Percentiles rank a stretch among this genome's conserved stretches.
Evolutionary conservation across 2,113 vertebrate species (phyloP).

Genomic region (Scatophagus argus): DNA sequence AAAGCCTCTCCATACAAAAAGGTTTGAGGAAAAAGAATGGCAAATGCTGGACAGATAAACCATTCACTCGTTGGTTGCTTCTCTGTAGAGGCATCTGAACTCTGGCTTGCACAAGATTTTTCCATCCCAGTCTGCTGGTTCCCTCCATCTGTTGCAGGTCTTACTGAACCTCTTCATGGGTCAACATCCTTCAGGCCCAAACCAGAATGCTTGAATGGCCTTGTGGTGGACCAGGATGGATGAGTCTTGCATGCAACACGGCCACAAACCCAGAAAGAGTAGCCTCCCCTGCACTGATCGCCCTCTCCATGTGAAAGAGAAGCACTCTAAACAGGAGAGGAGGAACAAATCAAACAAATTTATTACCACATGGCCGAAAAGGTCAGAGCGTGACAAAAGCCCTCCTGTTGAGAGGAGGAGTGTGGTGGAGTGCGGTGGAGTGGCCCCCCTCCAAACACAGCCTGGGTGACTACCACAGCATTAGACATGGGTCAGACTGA

Average conservation of each 20-base stretch:
- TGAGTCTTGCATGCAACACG: slow-evolving; percentile 51
- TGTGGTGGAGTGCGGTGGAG: slow-evolving; percentile 65
- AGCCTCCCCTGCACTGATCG: slow-evolving; percentile 30
- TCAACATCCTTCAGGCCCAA: slow-evolving; percentile 55
- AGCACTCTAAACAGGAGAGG: slow-evolving; percentile 70
- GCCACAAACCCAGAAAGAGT: slow-evolving; percentile 18
- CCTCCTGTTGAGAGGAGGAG: slow-evolving; percentile 76
- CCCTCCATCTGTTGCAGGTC: slow-evolving; percentile 50
- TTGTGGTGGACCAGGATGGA: slow-evolving; percentile 41
- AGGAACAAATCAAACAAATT: slow-evolving; percentile 82
- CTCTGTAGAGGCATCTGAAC: slow-evolving; percentile 31
- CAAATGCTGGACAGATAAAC: slow-evolving; percentile 29
- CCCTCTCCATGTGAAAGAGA: slow-evolving; percentile 53
- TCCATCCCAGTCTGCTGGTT: slow-evolving; percentile 55
- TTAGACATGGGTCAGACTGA: slow-evolving; percentile 77
- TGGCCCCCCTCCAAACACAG: slow-evolving; percentile 49
- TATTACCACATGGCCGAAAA: slow-evolving; percentile 74
- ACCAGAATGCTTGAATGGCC: slow-evolving; percentile 60
- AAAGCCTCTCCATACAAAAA: slow-evolving; percentile 57
- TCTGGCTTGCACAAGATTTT: slow-evolving; percentile 50
- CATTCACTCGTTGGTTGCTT: slow-evolving; percentile 38
- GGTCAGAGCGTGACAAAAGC: slow-evolving; percentile 76
- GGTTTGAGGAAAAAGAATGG: slow-evolving; percentile 41
- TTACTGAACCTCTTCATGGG: slow-evolving; percentile 43
- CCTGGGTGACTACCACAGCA: slow-evolving; percentile 60